Conservation (phyloP, 1,140 invertebrate species). For the Drosophila ananassae region DNA sequence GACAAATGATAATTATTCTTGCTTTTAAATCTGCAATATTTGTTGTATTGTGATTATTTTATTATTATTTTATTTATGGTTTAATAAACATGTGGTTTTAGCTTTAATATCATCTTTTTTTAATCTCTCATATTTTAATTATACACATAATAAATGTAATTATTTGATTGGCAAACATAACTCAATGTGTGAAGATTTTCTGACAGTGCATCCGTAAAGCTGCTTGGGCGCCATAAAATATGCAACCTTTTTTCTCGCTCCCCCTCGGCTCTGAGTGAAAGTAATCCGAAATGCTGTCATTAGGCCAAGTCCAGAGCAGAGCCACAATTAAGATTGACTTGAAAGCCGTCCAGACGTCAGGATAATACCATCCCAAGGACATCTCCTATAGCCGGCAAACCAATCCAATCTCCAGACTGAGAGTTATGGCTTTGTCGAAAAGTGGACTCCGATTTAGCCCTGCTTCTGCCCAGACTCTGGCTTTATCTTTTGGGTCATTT, state of each 20-base stretch:
- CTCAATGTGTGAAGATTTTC: neutral
- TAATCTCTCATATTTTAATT: neutral
- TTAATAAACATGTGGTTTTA: neutral
- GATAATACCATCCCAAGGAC: slow-evolving; percentile 54
- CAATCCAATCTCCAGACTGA: slow-evolving; percentile 44
- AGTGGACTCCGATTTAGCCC: slow-evolving; percentile 51
- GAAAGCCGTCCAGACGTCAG: slow-evolving; percentile 52
- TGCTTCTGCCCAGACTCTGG: slow-evolving; percentile 15
- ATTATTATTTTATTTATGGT: too few species aligned
- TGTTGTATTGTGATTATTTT: neutral
- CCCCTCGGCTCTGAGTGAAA: slow-evolving; percentile 58
- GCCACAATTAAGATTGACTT: slow-evolving; percentile 79
- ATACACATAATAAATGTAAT: neutral
- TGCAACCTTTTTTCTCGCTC: slow-evolving; percentile 53
- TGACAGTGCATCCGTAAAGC: slow-evolving; percentile 36
- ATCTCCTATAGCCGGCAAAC: slow-evolving; percentile 25
- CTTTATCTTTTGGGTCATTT: slow-evolving; percentile 77
- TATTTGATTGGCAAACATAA: neutral
- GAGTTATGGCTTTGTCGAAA: slow-evolving; percentile 74
- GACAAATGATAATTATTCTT: neutral
- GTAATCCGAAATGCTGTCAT: slow-evolving; percentile 81
- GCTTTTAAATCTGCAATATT: too few species aligned
- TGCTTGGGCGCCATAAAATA: slow-evolving; percentile 66
- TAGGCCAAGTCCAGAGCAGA: slow-evolving; percentile 47
- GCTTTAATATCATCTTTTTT: neutral